These are phyloP conservation scores for Cheumatopsyche charites DNA, from an alignment of 1,140 invertebrate genomes.

Conservation along the genomic window DNA sequence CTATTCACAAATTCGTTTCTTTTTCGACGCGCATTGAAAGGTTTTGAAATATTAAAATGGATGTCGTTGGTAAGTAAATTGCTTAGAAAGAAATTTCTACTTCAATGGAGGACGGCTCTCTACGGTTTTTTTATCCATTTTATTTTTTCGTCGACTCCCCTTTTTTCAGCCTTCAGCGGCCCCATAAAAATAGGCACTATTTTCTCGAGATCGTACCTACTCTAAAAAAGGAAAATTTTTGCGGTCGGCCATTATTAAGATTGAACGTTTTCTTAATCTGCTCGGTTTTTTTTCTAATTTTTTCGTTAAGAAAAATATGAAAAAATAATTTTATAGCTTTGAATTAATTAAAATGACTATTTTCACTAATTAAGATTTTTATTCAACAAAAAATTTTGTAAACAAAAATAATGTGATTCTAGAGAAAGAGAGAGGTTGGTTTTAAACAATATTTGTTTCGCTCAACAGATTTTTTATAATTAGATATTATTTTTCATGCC, in stretches of 20 bases:
- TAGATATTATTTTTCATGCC: no score
- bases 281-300: slow-evolving; percentile 10
- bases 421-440: no score
- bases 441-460: no score
- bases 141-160: background rate
- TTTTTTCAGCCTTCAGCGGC: background rate
- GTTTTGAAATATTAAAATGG: slow-evolving; percentile 26
- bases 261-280: slow-evolving; percentile 23
- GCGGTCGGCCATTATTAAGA: slow-evolving; percentile 20
- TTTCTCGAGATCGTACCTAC: slow-evolving; percentile 10
- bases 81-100: slow-evolving; percentile 25
- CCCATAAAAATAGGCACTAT: slow-evolving; percentile 24
- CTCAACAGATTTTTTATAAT: no score
- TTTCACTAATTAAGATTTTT: background rate
- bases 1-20: background rate
- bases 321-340: background rate
- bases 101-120: slow-evolving; percentile 16
- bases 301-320: background rate
- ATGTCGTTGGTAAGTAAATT: slow-evolving; percentile 25
- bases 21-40: slow-evolving; percentile 11
- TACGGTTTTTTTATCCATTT: background rate
- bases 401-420: no score
- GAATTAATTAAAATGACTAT: slow-evolving; percentile 12
- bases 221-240: slow-evolving; percentile 17
- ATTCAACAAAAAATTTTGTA: no score